Base-by-base conservation (phyloP, 2,113 vertebrate genomes). In the Elanus axillaris region DNA sequence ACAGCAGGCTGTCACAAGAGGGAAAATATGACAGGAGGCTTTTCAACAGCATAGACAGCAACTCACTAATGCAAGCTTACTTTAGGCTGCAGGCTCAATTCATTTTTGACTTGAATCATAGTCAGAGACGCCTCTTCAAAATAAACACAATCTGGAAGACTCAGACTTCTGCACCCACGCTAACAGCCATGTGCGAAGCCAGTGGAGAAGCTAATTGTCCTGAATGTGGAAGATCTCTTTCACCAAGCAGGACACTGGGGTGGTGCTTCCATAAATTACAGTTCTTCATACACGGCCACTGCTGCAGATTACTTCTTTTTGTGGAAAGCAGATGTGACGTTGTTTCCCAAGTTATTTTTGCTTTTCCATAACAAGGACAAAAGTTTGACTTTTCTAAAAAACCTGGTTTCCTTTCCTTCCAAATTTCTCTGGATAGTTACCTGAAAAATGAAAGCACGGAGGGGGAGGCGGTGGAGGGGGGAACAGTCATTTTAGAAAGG, bases 111-210 rank as follows among this genome's bases (percentile, higher is more conserved):
- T 81, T 13, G 3, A 76, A 73, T 63, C 19, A 47, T 20, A 81
- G 29, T 60, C 69, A 82, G 67, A 50, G 34, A 77, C 1, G 1
- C 12, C 32, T 80, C 50, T 52, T 50, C 52, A 56, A 81, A 71
- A 25, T 8, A 42, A 90, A 87, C 0, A 6, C 21, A 62, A 2
- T 43, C 68, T 71, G 55, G 59, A 92, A 69, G 40, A 42, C 32
- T 73, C 45, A 66, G 32, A 52, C 32, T 82, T 71, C 43, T 82
- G 22, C 0, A 1, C n/a, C 52, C 48, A 58, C 0, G 0, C 29
- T 45, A 67, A 34, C 6, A 83, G 17, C 17, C 15, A 17, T 29
- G 16, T 23, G 6, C 0, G 0, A 93, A 74, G 43, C 7, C 66
- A 82, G 1, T 15, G 48, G 52, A 84, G n/a, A 75, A 43, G 31